Base-by-base conservation (phyloP, 1,140 invertebrate genomes). In the Drosophila ironensis region DNA sequence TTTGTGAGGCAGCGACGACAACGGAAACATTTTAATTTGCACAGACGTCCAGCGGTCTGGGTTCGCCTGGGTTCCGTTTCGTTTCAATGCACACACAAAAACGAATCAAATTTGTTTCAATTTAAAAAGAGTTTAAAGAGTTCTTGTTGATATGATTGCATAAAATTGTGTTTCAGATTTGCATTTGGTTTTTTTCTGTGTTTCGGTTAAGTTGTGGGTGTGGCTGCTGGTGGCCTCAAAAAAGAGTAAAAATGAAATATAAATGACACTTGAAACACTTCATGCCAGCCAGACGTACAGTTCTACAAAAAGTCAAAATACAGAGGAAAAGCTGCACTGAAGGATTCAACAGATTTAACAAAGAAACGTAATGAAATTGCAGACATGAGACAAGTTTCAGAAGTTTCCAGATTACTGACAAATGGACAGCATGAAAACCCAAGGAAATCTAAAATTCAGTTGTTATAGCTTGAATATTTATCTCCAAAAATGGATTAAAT, bases 1-100 rank as follows among this genome's bases (percentile, higher is more conserved):
- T 68, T 37, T 30, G 11, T 17, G 57, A 59, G 30, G 46, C 33
- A 22, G 16, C 35, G 46, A 56, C 72, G 72, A 64, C 56, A 84
- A 72, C 77, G 80, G 80, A 84, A 84, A 74, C 78, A 84, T 68
- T 84, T 80, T 74, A 86, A 84, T 84, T 84, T 86, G 56, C 71
- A 74, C 81, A 71, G 54, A 60, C 70, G 60, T 46, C 71, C 59
- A 67, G 51, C 52, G 71, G 73, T 72, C 59, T 47, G 53, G 37
- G 12, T 20, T 46, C 11, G 51, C 28, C n/a, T 22, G 22, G 12
- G 30, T 35, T 35, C 11, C 3, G 4, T 14, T 14, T 35, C 12
- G 33, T 37, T 37, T 37, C 2, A 16, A 3, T 7, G n/a, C 14
- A 37, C 12, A 37, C 7, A 37, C 3, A 17, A 30, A 7, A 33